Evolutionary conservation across 2,113 vertebrate genomes (phyloP), one percentile per base, ranked within the genome.

Genomic region (Alligator mississippiensis): DNA sequence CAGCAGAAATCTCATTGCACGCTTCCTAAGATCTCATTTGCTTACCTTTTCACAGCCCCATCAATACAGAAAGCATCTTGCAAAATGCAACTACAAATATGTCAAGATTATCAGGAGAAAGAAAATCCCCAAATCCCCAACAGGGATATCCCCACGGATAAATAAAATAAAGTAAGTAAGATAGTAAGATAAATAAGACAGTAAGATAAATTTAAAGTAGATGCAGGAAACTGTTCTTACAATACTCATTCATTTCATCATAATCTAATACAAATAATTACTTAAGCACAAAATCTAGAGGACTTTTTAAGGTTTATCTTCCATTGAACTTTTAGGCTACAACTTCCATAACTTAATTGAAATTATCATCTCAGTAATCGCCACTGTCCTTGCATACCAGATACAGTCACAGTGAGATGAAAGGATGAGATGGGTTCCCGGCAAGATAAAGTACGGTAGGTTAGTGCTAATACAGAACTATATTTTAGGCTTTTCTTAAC

Each of bases 321-420:
- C 80, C n/a, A 62, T 28, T 60, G 70, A 22, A 77, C 30, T 94
- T 86, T 24, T 82, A 77, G 66, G 55, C 21, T 5, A 54, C 16
- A 24, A 4, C 76, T 74, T 93, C 91, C 92, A 1, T 75, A 75
- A 88, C 59, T 93, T 89, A 92, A 95, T 79, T 96, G 92, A 97
- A 96, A 77, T 68, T 28, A 61, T 47, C 77, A 93, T 76, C 72
- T 85, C 77, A 25, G 12, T 28, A 79, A 77, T 77, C 86, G 85
- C 57, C 87, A 16, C 22, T 2, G 6, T 38, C 10, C 38, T 8
- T 87, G 82, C 7, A 1, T n/a, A 91, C 72, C 14, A 92, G 90
- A 86, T 74, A 2, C 54, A 93, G 28, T 47, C 19, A 74, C 18
- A 92, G 85, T 34, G 15, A 55, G 77, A 90, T 80, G 59, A 96